These are phyloP conservation scores for Echinometra lucunter DNA, from an alignment of 53 echinoderm and acorn worm species.

Conservation along the genomic window DNA sequence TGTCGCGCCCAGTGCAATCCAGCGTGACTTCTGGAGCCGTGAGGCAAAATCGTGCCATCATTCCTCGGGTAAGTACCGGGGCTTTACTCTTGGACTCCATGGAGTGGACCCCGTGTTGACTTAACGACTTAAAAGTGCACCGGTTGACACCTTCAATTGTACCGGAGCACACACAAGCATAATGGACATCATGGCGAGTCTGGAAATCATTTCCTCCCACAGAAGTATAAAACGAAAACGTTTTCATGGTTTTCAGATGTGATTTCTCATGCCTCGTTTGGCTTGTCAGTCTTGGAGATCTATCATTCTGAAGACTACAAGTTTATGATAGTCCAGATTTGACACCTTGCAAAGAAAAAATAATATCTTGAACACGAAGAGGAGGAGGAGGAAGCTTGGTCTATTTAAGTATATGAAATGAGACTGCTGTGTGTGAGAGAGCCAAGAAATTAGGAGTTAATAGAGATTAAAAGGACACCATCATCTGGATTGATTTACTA, in stretches of 20 bases:
- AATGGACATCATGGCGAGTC: conserved; percentile 36
- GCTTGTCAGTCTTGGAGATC: neutral
- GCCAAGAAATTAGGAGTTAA: too few relatives aligned
- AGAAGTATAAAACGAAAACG: neutral
- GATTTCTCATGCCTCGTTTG: conserved; percentile 2
- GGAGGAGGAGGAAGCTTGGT: too few relatives aligned
- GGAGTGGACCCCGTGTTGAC: neutral
- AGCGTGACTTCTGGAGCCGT: neutral
- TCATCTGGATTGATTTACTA: too few relatives aligned
- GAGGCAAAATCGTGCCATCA: neutral
- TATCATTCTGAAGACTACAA: neutral
- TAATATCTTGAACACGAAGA: neutral
- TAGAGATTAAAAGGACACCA: too few relatives aligned
- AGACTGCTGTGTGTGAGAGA: too few relatives aligned
- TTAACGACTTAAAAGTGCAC: conserved; percentile 44
- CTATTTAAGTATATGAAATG: too few relatives aligned
- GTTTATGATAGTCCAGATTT: neutral
- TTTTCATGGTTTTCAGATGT: conserved; percentile 25
- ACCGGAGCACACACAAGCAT: neutral
- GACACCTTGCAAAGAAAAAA: neutral
- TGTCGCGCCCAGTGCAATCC: neutral
- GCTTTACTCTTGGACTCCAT: neutral
- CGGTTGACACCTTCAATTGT: neutral
- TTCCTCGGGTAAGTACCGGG: conserved; percentile 6
- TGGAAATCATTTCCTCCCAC: conserved; percentile 26